phyloP scores from a whole-genome alignment of 2,888 invertebrate genomes.

The Aphidoletes aphidimyza region DNA sequence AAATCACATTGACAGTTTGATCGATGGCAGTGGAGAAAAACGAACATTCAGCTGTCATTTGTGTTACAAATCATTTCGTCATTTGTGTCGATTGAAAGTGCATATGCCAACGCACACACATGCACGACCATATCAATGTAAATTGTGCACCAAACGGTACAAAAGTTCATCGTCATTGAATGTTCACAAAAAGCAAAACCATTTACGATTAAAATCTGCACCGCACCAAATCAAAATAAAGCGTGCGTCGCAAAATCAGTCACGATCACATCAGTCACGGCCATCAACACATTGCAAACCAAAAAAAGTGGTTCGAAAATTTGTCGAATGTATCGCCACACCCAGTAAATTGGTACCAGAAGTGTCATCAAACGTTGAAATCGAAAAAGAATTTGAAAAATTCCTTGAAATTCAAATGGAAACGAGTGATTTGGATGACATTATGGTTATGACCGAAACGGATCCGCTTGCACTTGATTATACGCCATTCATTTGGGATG shows the following conservation, averaged over 20 bases:
- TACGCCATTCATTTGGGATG: conserved; percentile 12
- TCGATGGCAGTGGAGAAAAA: background rate
- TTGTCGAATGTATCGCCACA: too few relatives aligned
- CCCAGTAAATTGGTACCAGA: too few relatives aligned
- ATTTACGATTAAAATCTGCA: background rate
- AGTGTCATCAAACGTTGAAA: background rate
- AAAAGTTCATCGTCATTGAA: background rate
- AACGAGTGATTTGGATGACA: background rate
- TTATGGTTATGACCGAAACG: background rate
- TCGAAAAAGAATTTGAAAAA: background rate
- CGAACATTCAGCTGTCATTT: background rate
- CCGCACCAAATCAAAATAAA: background rate
- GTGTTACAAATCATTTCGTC: background rate
- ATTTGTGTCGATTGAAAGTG: background rate
- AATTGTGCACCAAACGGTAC: background rate
- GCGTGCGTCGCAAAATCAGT: too few relatives aligned
- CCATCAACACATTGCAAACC: too few relatives aligned
- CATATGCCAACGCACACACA: background rate
- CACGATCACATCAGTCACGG: too few relatives aligned
- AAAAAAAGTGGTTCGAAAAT: too few relatives aligned
- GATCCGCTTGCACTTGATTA: background rate
- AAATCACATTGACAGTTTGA: too few relatives aligned
- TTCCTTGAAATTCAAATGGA: background rate
- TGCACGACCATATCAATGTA: background rate
- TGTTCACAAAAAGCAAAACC: background rate